Base-by-base conservation (phyloP, 2,797 vertebrate species). In the Hydrolagus colliei region DNA sequence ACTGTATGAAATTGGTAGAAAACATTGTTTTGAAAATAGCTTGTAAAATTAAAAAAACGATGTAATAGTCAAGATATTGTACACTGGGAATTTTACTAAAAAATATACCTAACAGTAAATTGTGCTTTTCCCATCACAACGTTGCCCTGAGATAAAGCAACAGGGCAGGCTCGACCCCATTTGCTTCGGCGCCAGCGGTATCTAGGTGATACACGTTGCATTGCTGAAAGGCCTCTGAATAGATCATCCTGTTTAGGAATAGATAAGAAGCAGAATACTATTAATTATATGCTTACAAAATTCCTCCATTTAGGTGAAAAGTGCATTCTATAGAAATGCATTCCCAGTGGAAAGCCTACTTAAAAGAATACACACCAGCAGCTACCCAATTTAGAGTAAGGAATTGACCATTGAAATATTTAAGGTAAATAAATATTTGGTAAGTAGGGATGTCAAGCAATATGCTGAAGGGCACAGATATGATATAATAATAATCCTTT, bases 141-240 rank as follows among this genome's bases (percentile, higher is more conserved):
- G 77, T 91, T 92, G 61, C 97, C 97, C 74, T 95, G 93, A 88
- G 94, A 97, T 9, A 99, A 92, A 89, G 94, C 92, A 74, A 99
- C 95, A 0, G 98, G 98, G 88, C 98, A 99, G 9, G 77, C 88
- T 75, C 80, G 89, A 0, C 95, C 95, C 98, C 98, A 99, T 87
- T 91, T 94, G 90, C 97, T 99, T 88, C 95, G 94, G 74, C 88
- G 92, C 98, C 98, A 99, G 77, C 92, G 91, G 52, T 96, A 96
- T 77, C 96, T 93, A 67, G 93, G 94, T 1, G 93, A 94, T 27
- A 95, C 89, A 13, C 86, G 89, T 86, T 89, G 94, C 71, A 84
- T 89, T 84, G 94, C 90, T 16, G 94, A 92, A 86, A 96, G 90
- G 4, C 87, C 87, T 10, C 90, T 93, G 63, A 98, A 78, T 61